Percentiles rank a stretch among this genome's conserved stretches.
Conservation (phyloP, 2,113 vertebrate species). For the Barbus barbus region DNA sequence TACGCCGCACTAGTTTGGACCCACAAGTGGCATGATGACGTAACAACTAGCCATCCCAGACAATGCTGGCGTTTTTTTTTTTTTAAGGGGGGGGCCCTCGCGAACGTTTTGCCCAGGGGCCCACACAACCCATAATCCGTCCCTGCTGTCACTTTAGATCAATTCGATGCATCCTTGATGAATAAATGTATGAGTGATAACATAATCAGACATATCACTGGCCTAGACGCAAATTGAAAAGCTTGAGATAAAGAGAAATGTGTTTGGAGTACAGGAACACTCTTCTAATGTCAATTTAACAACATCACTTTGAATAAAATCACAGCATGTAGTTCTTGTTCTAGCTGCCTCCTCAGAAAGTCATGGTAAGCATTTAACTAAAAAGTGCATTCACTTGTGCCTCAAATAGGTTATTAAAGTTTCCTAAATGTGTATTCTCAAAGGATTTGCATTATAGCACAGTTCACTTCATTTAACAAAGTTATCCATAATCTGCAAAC, state of each 20-base stretch:
- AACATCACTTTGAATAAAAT: neutral
- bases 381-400: neutral
- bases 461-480: conserved; percentile 32
- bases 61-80: too few species aligned
- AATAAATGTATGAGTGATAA: neutral
- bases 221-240: neutral
- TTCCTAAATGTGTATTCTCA: conserved; percentile 8
- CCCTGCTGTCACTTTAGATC: conserved; percentile 1
- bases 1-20: too few species aligned
- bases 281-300: neutral
- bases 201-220: neutral
- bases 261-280: neutral
- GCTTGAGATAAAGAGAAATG: neutral
- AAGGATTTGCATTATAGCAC: conserved; percentile 9
- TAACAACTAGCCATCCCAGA: too few species aligned
- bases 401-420: neutral
- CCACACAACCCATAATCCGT: too few species aligned
- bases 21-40: too few species aligned
- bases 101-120: too few species aligned
- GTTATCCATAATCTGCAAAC: conserved; percentile 18
- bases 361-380: conserved; percentile 12
- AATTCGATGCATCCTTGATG: neutral
- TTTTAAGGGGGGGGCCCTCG: too few species aligned
- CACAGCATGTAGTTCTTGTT: neutral
- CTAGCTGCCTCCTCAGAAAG: neutral